Conservation (phyloP, 2,888 invertebrate species). For the Lepidochitona cinerea region DNA sequence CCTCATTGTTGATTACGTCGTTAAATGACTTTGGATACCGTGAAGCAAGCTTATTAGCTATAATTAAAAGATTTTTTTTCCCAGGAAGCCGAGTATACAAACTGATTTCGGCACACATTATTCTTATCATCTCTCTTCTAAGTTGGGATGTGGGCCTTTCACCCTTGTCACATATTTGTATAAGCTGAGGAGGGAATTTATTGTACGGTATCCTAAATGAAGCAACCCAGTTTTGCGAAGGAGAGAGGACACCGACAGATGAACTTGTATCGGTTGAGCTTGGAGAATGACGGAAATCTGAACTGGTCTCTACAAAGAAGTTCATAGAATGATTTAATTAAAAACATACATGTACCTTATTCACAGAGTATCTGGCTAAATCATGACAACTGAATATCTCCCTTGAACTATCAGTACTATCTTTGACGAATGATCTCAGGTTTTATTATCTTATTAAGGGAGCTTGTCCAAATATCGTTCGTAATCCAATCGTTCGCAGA, state of each 20-base stretch:
- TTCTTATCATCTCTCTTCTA: neutral
- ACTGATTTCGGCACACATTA: neutral
- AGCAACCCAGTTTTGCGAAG: neutral
- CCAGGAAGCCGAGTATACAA: neutral
- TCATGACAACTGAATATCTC: too few relatives aligned
- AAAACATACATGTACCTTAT: too few relatives aligned
- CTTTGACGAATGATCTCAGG: too few relatives aligned
- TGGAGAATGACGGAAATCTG: too few relatives aligned
- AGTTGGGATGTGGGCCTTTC: neutral
- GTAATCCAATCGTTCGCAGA: too few relatives aligned
- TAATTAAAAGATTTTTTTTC: neutral
- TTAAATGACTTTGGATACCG: slow-evolving; percentile 5
- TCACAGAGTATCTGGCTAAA: too few relatives aligned
- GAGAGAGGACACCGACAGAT: neutral
- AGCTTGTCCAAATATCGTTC: too few relatives aligned
- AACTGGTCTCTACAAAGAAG: too few relatives aligned
- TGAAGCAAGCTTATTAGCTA: neutral
- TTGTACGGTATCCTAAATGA: neutral
- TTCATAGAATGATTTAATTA: too few relatives aligned
- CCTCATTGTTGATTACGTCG: neutral
- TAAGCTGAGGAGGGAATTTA: neutral
- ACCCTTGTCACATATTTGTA: neutral
- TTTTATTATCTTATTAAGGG: too few relatives aligned
- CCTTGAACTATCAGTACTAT: too few relatives aligned
- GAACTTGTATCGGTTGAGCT: too few relatives aligned